Conservation (phyloP, 2,888 invertebrate genomes). For the Steinernema scapterisci region DNA sequence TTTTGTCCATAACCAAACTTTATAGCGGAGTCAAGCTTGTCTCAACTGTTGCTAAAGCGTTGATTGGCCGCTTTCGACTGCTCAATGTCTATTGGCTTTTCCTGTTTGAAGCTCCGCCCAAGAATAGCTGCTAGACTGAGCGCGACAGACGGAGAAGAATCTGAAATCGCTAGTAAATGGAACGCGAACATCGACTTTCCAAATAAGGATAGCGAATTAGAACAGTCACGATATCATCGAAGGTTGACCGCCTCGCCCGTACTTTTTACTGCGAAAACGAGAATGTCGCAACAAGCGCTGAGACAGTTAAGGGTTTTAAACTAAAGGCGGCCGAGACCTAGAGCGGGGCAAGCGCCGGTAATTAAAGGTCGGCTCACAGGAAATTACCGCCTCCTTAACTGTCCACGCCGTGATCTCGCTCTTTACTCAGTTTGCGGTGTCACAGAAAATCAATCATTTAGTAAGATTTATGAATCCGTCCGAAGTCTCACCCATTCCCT, state of each 20-base stretch:
- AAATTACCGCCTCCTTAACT: neutral
- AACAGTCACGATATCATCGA: slow-evolving; percentile 14
- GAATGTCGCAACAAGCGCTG: neutral
- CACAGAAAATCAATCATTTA: neutral
- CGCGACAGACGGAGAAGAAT: neutral
- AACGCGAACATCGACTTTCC: slow-evolving; percentile 10
- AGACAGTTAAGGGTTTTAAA: neutral
- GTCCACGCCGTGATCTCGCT: neutral
- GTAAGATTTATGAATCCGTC: neutral
- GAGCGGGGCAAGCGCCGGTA: neutral
- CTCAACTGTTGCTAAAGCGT: slow-evolving; percentile 5
- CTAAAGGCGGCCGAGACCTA: neutral
- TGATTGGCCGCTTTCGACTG: slow-evolving; percentile 17
- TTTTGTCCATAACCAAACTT: slow-evolving; percentile 22
- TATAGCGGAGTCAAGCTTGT: neutral
- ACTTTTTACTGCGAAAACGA: neutral
- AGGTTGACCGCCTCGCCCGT: neutral
- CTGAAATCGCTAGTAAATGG: neutral
- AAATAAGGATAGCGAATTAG: neutral
- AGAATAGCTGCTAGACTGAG: neutral
- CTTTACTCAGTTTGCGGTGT: neutral
- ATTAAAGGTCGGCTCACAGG: neutral
- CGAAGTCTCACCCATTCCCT: neutral
- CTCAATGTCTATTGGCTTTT: neutral
- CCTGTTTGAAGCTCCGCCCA: slow-evolving; percentile 11